Evolutionary conservation across 2,888 invertebrate species (phyloP), one percentile per base, ranked within the genome.

Genomic region (Drosophila sordidula): DNA sequence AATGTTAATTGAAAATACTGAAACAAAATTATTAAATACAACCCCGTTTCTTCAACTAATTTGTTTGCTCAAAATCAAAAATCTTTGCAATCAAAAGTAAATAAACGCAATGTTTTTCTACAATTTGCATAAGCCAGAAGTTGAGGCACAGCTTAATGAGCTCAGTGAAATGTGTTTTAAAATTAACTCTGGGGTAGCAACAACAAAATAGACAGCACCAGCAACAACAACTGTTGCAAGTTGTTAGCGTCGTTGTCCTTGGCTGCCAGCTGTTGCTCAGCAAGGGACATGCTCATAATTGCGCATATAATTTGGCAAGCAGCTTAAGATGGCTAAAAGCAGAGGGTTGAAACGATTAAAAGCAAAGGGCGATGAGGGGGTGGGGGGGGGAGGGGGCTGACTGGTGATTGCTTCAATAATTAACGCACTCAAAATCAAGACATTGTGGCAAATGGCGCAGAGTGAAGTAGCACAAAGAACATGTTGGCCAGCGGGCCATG

Each of bases 151-250:
- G 75, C 66, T 63, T 78, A 82, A 87, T 84, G 87, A 78, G 81
- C 81, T 87, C 71, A 68, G 67, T 57, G 66, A 78, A 84, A 84
- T 87, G 87, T 84, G 62, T 75, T 75, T 80, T 75, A 62, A 87
- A 84, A 82, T 82, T 87, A 87, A 82, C 81, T 81, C 67, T 68
- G 44, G 55, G 55, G 64, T 56, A 70, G 64, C 55, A 41, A 63
- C 57, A 49, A 41, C 22, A 47, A 22, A 69, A 55, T 58, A 50
- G 26, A 58, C 64, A 61, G 44, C 22, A 50, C 9, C 22, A 41
- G 54, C 44, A 46, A 46, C 41, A 61, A 50, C 47, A 49, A 29
- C 52, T 56, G 39, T 41, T 34, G 29, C 29, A 61, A 62, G 59
- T 56, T 59, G 65, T 65, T 47, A 59, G 44, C 25, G 34, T 11